Percentiles rank a stretch among this genome's conserved stretches.
Evolutionary conservation across 2,888 invertebrate genomes (phyloP).

Genomic region (Tenthredo notha): DNA sequence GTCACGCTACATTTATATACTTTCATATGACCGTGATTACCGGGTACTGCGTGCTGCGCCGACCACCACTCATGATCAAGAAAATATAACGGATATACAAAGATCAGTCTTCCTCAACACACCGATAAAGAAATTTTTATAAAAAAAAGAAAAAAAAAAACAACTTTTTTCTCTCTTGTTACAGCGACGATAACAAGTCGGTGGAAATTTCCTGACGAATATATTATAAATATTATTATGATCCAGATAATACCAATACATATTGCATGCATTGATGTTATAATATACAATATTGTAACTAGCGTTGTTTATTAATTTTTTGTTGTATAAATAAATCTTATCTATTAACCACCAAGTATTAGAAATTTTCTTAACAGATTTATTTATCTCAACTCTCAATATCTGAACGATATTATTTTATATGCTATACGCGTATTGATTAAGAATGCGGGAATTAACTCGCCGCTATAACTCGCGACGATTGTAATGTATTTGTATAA

Average conservation of each 20-base stretch:
- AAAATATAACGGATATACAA: constrained; percentile 53
- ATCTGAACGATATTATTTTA: not conserved
- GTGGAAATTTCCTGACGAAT: constrained; percentile 26
- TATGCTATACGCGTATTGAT: not conserved
- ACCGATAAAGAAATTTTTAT: constrained; percentile 27
- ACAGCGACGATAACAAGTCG: not conserved
- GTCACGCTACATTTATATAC: constrained; percentile 63
- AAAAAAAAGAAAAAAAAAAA: not conserved
- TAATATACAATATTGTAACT: not conserved
- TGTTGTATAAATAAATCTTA: not conserved
- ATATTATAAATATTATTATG: constrained; percentile 1
- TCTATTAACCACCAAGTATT: not conserved
- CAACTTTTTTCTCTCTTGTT: not conserved
- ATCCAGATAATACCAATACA: not conserved
- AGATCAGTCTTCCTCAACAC: constrained; percentile 37
- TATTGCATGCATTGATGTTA: not conserved
- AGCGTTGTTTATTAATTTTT: not conserved
- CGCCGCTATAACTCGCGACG: constrained; percentile 11
- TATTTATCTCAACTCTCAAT: not conserved
- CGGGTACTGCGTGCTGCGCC: constrained; percentile 16
- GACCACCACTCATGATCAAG: not conserved
- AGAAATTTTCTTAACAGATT: not conserved
- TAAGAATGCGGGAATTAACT: constrained; percentile 2
- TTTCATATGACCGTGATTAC: constrained; percentile 53
- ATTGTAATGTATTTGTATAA: constrained; percentile 10